phyloP scores from a whole-genome alignment of 2,888 invertebrate species.

The Dryadula phaetusa region DNA sequence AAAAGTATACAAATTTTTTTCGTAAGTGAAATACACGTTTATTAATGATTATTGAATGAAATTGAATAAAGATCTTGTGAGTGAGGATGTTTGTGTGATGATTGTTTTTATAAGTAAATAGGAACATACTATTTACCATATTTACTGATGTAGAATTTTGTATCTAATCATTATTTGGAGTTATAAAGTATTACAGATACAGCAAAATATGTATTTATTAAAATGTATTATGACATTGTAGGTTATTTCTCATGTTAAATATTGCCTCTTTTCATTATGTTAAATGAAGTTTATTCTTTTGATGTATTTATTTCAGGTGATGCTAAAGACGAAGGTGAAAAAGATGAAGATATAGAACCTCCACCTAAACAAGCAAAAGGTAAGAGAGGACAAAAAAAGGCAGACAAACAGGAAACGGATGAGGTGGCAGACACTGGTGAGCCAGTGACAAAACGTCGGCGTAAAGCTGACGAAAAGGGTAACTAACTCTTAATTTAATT shows the following conservation, averaged over 20 bases:
- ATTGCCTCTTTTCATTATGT: neutral
- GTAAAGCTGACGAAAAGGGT: slow-evolving; percentile 78
- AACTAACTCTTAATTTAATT: slow-evolving; percentile 64
- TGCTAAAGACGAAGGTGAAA: slow-evolving; percentile 58
- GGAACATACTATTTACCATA: no score
- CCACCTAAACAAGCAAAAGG: slow-evolving; percentile 63
- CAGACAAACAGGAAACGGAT: slow-evolving; percentile 57
- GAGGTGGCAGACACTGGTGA: slow-evolving; percentile 65
- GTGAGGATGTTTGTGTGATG: no score
- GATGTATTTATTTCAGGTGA: slow-evolving; percentile 56
- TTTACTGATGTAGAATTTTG: no score
- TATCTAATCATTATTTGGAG: no score
- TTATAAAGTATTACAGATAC: no score
- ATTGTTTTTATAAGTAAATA: no score
- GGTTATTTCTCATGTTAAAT: neutral
- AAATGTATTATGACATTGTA: neutral
- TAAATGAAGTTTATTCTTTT: neutral
- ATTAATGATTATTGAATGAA: no score
- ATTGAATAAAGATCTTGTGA: no score
- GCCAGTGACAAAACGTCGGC: slow-evolving; percentile 67
- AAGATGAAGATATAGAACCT: slow-evolving; percentile 52
- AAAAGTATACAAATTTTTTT: no score
- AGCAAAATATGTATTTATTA: neutral
- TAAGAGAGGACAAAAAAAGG: slow-evolving; percentile 68
- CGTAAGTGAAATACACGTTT: no score